These are phyloP conservation scores for Sprattus sprattus DNA, from an alignment of 2,113 vertebrate genomes.

Conservation along the genomic window DNA sequence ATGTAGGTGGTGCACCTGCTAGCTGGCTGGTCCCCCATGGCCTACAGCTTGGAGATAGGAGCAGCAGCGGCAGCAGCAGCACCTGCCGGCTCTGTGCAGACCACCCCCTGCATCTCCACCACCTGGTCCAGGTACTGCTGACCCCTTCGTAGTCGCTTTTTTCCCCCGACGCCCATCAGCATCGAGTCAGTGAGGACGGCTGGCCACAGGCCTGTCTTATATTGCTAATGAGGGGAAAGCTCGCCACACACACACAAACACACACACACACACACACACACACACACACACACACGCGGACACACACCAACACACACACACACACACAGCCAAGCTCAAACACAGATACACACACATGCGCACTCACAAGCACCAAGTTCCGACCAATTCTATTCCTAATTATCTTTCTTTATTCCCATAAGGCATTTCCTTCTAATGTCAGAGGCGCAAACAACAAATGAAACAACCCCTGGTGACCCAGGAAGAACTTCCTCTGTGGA, in stretches of 20 bases:
- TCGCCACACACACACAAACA: background rate
- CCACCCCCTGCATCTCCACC: background rate
- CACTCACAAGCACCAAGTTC: background rate
- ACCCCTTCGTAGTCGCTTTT: background rate
- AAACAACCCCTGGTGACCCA: background rate
- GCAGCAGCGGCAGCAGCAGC: background rate
- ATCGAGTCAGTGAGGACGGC: background rate
- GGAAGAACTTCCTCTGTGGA: background rate
- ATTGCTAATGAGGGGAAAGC: background rate
- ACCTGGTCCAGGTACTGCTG: background rate
- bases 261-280: background rate
- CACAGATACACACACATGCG: background rate
- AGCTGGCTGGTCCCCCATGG: background rate
- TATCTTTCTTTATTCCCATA: background rate
- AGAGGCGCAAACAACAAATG: background rate
- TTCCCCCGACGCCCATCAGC: background rate
- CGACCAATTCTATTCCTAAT: background rate
- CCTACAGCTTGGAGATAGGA: background rate
- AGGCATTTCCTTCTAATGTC: background rate
- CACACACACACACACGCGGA: background rate
- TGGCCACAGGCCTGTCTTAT: background rate
- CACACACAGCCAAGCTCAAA: background rate
- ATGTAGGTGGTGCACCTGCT: slow-evolving; percentile 2
- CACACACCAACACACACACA: background rate
- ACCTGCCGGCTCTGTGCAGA: background rate